Conservation (phyloP, 2,888 invertebrate species). For the Chymomyza amoena region DNA sequence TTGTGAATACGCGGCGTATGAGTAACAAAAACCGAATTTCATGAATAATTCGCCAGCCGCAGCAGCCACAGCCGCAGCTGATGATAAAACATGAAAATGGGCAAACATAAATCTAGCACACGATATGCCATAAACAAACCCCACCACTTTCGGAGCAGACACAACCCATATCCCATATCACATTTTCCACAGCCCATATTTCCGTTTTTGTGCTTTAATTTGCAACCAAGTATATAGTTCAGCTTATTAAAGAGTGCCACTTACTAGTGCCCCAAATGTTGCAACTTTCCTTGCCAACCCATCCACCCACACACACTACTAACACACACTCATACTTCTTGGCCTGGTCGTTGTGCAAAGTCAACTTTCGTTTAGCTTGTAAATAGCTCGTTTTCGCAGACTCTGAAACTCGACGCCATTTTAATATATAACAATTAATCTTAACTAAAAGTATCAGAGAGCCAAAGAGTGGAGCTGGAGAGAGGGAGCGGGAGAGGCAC, state of each 20-base stretch:
- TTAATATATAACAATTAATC: conserved; percentile 77
- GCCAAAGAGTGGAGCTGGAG: neutral
- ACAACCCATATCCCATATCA: neutral
- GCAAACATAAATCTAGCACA: conserved; percentile 58
- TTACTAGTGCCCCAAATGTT: neutral
- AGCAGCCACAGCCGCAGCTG: conserved; percentile 49
- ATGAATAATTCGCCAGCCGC: conserved; percentile 66
- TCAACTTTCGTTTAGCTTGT: conserved; percentile 76
- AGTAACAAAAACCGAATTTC: conserved; percentile 64
- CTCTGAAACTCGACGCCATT: conserved; percentile 75
- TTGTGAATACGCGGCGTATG: conserved; percentile 55
- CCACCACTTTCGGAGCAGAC: neutral
- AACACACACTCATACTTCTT: neutral
- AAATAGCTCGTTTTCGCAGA: conserved; percentile 75
- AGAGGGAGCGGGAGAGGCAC: neutral
- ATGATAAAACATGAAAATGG: conserved; percentile 72
- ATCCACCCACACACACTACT: neutral
- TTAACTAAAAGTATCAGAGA: conserved; percentile 68
- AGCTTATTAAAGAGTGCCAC: neutral
- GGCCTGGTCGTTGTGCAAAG: conserved; percentile 60
- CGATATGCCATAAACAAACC: conserved; percentile 55
- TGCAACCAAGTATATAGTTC: neutral
- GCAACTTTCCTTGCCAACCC: neutral
- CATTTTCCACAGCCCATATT: no score
- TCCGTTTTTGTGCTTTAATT: neutral